Base-by-base conservation (phyloP, 2,888 invertebrate species). In the Carabus problematicus region DNA sequence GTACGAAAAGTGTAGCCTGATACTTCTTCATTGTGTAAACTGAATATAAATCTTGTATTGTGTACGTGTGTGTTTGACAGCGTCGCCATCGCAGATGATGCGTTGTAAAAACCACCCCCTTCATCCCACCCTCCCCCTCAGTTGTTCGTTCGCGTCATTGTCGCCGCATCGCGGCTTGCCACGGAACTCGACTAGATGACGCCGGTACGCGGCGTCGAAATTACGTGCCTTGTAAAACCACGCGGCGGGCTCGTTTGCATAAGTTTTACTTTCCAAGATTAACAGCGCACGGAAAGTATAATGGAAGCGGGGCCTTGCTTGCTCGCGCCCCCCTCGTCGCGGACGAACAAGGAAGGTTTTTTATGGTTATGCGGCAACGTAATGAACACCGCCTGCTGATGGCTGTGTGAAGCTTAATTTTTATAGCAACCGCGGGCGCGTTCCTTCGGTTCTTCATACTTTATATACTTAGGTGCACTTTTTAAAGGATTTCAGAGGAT, bases 181-280 rank as follows among this genome's bases (percentile, higher is more conserved):
- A 45, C 45, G 45, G 45, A 45, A 52, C 16, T 9, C 49, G 49
- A 14, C 19, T 40, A 39, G 29, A 11, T 12, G 39, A 9, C 9
- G 18, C 18, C 16, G 19, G 52, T 16, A 52, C 16, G 66, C 72
- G 70, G 66, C 71, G 55, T 74, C 72, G 76, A 81, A 81, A 81
- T 81, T 80, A 80, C 80, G 79, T 78, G 75, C 78, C 80, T 80
- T 82, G 82, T 81, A 81, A 80, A 81, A 81, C 81, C 80, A 81
- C 79, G 79, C 79, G 79, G 79, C 79, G 77, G 79, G 75, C 79
- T 81, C 80, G 80, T 82, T 82, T 81, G 81, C 81, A 81, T 82
- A 81, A 81, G 80, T 82, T 82, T 81, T 80, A 81, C 80, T 81
- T 81, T 79, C 79, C 79, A 79, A 80, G 80, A 82, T 82, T 81